Percentiles rank a stretch among this genome's conserved stretches.
These are phyloP conservation scores for Eudyptes chrysolophus DNA, from an alignment of 2,113 vertebrate genomes.

Conservation along the genomic window DNA sequence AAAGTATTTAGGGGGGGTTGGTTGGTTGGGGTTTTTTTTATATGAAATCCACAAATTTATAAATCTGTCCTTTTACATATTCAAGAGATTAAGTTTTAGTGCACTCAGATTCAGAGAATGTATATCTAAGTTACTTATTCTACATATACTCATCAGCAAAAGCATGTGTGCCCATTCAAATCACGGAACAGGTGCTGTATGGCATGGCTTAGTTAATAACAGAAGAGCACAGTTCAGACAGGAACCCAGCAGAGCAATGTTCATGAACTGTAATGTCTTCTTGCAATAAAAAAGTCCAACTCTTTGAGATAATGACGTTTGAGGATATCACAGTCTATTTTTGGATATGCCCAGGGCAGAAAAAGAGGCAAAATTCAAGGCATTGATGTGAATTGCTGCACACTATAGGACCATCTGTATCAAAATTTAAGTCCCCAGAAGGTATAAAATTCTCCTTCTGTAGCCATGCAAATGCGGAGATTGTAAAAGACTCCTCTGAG, in stretches of 20 bases:
- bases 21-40: not conserved
- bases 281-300: not conserved
- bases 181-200: not conserved
- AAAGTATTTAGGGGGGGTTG: not conserved
- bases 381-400: not conserved
- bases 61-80: not conserved
- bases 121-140: not conserved
- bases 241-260: not conserved
- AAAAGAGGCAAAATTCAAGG: not conserved
- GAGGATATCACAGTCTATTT: not conserved
- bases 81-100: not conserved
- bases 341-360: not conserved
- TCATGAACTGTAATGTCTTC: not conserved
- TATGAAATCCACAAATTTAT: not conserved
- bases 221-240: not conserved
- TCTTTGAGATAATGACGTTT: not conserved
- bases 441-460: not conserved
- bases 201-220: not conserved
- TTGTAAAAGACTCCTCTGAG: not conserved
- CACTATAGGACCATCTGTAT: not conserved
- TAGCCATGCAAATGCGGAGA: not conserved
- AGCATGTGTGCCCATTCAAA: not conserved
- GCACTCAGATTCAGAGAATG: not conserved
- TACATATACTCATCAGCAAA: not conserved
- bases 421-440: not conserved